These are phyloP conservation scores for Homarus americanus DNA, from an alignment of 1,140 invertebrate genomes.

Conservation along the genomic window DNA sequence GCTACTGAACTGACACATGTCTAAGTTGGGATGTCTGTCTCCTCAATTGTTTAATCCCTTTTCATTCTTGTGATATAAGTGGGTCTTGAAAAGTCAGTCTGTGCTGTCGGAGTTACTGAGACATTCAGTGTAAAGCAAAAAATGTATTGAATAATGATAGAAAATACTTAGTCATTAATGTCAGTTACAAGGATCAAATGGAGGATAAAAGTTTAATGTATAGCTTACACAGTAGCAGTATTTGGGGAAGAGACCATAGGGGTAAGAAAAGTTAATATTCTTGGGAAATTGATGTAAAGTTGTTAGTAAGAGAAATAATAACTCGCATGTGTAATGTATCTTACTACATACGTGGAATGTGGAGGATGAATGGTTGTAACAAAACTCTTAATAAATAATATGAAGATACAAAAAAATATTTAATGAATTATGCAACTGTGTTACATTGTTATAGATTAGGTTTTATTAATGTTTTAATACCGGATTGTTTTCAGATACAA, in stretches of 20 bases:
- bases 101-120: background rate
- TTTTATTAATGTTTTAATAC: background rate
- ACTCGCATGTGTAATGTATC: background rate
- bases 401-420: background rate
- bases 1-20: background rate
- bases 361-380: background rate
- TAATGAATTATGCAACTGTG: background rate
- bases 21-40: background rate
- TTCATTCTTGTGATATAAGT: background rate
- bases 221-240: too few relatives aligned
- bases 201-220: background rate
- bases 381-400: background rate
- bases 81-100: constrained; percentile 30
- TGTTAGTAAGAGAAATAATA: background rate
- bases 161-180: background rate
- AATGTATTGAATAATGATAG: background rate
- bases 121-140: background rate
- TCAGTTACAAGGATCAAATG: background rate
- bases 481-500: background rate
- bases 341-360: background rate
- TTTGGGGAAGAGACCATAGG: too few relatives aligned
- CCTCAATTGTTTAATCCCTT: background rate
- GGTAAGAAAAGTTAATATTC: background rate
- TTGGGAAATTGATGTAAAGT: background rate
- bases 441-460: background rate